Evolutionary conservation across 2,888 invertebrate genomes (phyloP), one percentile per base, ranked within the genome.

Genomic region (Melinopterus prodromus): DNA sequence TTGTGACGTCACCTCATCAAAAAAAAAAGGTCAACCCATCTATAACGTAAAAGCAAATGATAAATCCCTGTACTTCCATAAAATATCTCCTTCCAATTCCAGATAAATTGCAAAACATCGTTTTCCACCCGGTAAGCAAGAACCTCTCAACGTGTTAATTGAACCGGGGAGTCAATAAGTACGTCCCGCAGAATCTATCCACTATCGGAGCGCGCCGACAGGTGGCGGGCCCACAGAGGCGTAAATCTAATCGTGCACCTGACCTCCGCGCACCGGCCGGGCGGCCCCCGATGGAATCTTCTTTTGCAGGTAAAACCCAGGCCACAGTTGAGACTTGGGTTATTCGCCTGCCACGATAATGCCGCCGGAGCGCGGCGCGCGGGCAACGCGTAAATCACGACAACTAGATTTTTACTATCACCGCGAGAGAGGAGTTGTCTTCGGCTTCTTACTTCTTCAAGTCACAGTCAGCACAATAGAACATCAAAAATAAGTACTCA

Each of bases 161-260:
- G 53, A 53, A 53, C 53, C 53, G 53, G 12, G 53, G 7, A 53
- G 53, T 53, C 53, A 53, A 53, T 53, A 53, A 53, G 53, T 53
- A 53, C 9, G 53, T 53, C 7, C 53, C 53, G 53, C 53, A 12
- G 53, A 53, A 53, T 53, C 53, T 53, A 53, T 53, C 53, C 53
- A 12, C 12, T 53, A 53, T 53, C 53, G 53, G 53, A 53, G 5
- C 53, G 53, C 53, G 53, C 53, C 53, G 53, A 53, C 53, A 53
- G 53, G 53, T 53, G 53, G 53, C 53, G 53, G 53, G 53, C 53
- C 5, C 70, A 81, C 81, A 77, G 80, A 82, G 82, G 82, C 82
- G 82, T 82, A 80, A 82, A 81, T 82, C 81, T 81, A 82, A 81
- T 82, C 82, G 79, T 80, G 81, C 80, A 80, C 81, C 77, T 80